phyloP scores from a whole-genome alignment of 2,888 invertebrate genomes.

The Thereva nobilitata region DNA sequence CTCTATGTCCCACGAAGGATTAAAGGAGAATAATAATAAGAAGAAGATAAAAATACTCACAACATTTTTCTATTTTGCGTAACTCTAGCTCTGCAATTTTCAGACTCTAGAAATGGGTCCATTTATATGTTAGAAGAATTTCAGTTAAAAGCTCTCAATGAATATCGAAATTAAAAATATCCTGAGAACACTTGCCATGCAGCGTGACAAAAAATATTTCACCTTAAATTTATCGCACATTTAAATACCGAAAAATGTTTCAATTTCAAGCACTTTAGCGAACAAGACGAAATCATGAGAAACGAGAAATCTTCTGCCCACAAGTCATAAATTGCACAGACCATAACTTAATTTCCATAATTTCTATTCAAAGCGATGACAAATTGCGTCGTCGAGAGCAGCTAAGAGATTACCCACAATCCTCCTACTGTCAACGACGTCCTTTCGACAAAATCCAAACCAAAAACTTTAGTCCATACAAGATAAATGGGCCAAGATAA shows the following conservation, averaged over 20 bases:
- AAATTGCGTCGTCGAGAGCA: constrained; percentile 20
- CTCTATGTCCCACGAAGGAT: no score
- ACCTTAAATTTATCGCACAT: constrained; percentile 21
- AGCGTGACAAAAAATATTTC: constrained; percentile 8
- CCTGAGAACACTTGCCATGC: no score
- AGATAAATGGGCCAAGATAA: constrained; percentile 35
- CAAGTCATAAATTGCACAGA: constrained; percentile 24
- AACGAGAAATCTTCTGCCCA: constrained; percentile 10
- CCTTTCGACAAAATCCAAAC: constrained; percentile 28
- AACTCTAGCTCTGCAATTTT: no score
- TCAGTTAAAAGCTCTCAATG: no score
- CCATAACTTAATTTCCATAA: constrained; percentile 35
- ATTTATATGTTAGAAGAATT: no score
- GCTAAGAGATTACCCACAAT: constrained; percentile 18
- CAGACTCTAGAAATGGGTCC: no score
- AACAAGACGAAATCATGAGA: constrained; percentile 11
- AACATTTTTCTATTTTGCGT: no score
- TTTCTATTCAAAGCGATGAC: constrained; percentile 30
- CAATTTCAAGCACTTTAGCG: constrained; percentile 32
- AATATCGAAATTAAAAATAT: no score
- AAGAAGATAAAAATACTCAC: no score
- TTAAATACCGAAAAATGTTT: constrained; percentile 21
- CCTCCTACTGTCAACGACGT: constrained; percentile 24
- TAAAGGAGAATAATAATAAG: no score
- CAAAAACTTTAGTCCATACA: constrained; percentile 16